Conservation (phyloP, 1,140 invertebrate species). For the Cherax quadricarinatus region DNA sequence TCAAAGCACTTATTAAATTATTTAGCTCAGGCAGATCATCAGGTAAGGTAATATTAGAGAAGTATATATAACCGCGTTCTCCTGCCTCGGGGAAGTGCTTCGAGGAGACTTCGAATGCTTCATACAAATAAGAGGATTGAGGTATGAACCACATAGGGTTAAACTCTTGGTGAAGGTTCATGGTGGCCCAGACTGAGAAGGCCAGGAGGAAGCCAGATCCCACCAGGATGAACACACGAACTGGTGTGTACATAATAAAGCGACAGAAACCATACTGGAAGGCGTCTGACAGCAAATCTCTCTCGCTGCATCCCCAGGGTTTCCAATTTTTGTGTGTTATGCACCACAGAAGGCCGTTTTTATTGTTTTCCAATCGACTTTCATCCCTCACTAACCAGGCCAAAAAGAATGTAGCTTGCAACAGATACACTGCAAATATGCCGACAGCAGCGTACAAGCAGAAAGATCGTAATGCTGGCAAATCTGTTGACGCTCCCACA, state of each 20-base stretch:
- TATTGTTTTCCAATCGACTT: constrained; percentile 75
- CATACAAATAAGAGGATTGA: constrained; percentile 77
- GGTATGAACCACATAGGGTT: constrained; percentile 80
- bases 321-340: constrained; percentile 72
- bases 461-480: constrained; percentile 79
- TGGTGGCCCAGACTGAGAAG: constrained; percentile 76
- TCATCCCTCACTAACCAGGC: constrained; percentile 80
- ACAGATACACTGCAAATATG: constrained; percentile 79
- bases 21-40: constrained; percentile 69
- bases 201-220: constrained; percentile 72
- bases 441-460: constrained; percentile 79
- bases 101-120: constrained; percentile 77
- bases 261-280: constrained; percentile 51
- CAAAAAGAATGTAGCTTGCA: constrained; percentile 80
- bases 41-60: constrained; percentile 75
- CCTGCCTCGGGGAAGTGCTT: constrained; percentile 79
- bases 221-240: constrained; percentile 52
- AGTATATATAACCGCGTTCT: constrained; percentile 78
- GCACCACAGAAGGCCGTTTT: constrained; percentile 78
- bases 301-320: constrained; percentile 67
- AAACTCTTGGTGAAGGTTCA: constrained; percentile 79
- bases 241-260: constrained; percentile 29
- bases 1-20: constrained; percentile 50
- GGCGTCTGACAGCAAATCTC: constrained; percentile 44
- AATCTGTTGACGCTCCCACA: constrained; percentile 81